Evolutionary conservation across 1,140 invertebrate genomes (phyloP), one percentile per base, ranked within the genome.

Genomic region (Chelonus insularis): DNA sequence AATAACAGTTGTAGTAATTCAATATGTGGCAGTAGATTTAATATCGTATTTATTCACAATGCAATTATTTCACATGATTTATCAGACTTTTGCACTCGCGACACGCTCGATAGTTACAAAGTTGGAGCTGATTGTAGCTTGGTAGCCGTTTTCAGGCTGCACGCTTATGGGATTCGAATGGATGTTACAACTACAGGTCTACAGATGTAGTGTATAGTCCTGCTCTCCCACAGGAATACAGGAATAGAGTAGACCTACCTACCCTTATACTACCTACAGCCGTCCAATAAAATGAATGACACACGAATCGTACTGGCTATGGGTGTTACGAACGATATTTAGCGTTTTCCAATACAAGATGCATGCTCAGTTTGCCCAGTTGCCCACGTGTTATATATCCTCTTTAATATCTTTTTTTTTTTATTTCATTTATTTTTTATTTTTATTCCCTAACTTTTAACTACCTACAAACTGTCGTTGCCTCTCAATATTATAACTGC

Each of bases 201-300:
- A 29, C 25, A 29, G 25, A 29, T 29, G 7, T 29, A 29, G 11
- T 34, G 7, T 16, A 43, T 43, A 14, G 57, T 62, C n/a, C 50
- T 39, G 55, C 20, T 20, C 23, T 9, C 20, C n/a, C 48, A 11
- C 48, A 34, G 25, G 48, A 51, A 39, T 39, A 39, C 1, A 39
- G 37, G 14, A 39, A 39, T 6, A 50, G 47, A 29, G 7, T 20
- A 18, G 11, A 29, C 16, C 7, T 16, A 32, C 4, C 4, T 29
- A 50, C 21, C 29, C n/a, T 34, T 34, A 51, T 34, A 51, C 23
- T 23, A 20, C 25, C 23, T 23, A 20, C 25, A 9, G 48, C 63
- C 66, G 68, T 69, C 67, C 60, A 72, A 70, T 67, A 68, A 76
- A 76, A 77, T 71, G 75, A 76, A 74, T 70, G 71, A 78, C 71